Evolutionary conservation across 1,140 invertebrate species (phyloP).

Genomic region (Drosophila persimilis): DNA sequence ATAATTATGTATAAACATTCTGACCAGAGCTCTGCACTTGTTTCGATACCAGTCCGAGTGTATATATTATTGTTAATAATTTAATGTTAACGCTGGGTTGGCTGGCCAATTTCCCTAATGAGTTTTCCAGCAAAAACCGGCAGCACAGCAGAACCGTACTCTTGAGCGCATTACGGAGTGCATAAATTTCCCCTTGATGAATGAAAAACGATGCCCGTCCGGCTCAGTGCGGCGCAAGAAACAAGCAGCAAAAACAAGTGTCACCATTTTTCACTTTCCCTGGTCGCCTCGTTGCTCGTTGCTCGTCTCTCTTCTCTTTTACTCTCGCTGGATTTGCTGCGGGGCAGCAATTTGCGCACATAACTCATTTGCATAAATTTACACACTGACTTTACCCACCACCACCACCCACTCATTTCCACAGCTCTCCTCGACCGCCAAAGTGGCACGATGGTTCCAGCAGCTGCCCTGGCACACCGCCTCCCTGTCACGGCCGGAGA

Average conservation of each 20-base stretch:
- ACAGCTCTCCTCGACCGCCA: conserved; percentile 88
- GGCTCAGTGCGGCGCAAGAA: conserved; percentile 15
- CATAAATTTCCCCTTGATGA: conserved; percentile 71
- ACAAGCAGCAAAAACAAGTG: conserved; percentile 57
- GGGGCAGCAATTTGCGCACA: conserved; percentile 78
- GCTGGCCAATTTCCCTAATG: conserved; percentile 68
- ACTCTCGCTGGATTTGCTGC: conserved; percentile 35
- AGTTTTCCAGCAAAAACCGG: conserved; percentile 50
- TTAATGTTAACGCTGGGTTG: conserved; percentile 45
- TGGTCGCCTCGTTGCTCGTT: conserved; percentile 17
- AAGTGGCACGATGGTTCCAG: conserved; percentile 90
- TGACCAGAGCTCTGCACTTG: conserved; percentile 6
- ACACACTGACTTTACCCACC: conserved; percentile 60
- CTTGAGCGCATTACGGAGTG: conserved; percentile 69
- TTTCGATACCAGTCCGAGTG: background rate
- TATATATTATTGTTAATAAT: conserved; percentile 32
- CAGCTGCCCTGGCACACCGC: conserved; percentile 85
- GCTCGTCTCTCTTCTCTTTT: background rate
- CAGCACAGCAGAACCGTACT: conserved; percentile 37
- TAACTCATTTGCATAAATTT: conserved; percentile 82
- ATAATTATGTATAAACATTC: conserved; percentile 46
- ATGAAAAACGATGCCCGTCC: conserved; percentile 64
- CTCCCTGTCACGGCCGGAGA: conserved; percentile 87
- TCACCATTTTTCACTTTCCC: conserved; percentile 60
- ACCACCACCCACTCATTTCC: conserved; percentile 53